phyloP scores from a whole-genome alignment of 2,113 vertebrate genomes.

The Chaenogobius annularis region DNA sequence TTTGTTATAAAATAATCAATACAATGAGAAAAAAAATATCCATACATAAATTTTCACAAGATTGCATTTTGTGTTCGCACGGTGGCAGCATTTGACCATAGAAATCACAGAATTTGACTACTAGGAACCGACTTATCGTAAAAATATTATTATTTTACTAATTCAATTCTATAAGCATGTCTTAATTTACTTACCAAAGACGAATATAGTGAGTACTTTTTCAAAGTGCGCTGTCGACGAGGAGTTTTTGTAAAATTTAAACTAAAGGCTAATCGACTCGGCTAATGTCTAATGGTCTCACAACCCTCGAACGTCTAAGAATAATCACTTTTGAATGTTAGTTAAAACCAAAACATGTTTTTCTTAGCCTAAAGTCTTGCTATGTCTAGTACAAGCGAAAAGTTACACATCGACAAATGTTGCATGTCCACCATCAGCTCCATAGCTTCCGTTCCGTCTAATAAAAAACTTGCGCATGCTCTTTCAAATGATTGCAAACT shows the following conservation, averaged over 20 bases:
- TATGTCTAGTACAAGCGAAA: too few relatives aligned
- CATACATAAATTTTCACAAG: too few relatives aligned
- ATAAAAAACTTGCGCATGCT: background rate
- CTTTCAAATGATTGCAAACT: background rate
- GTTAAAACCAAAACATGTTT: too few relatives aligned
- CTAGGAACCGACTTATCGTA: too few relatives aligned
- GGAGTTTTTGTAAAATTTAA: background rate
- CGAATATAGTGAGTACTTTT: background rate
- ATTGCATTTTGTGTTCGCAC: background rate
- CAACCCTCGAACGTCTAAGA: background rate
- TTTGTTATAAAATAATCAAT: too few relatives aligned
- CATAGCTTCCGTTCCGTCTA: background rate
- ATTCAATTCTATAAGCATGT: background rate
- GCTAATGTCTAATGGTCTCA: background rate
- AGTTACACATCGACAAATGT: too few relatives aligned
- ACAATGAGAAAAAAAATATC: too few relatives aligned
- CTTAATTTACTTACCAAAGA: background rate
- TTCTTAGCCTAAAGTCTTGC: too few relatives aligned
- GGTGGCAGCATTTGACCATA: constrained; percentile 33
- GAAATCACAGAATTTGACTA: background rate
- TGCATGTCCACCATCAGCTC: too few relatives aligned
- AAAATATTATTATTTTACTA: too few relatives aligned
- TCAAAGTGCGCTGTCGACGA: background rate
- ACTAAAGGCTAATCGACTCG: background rate
- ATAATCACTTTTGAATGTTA: too few relatives aligned